phyloP scores from a whole-genome alignment of 2,113 vertebrate genomes.

The Aspiorhynchus laticeps region DNA sequence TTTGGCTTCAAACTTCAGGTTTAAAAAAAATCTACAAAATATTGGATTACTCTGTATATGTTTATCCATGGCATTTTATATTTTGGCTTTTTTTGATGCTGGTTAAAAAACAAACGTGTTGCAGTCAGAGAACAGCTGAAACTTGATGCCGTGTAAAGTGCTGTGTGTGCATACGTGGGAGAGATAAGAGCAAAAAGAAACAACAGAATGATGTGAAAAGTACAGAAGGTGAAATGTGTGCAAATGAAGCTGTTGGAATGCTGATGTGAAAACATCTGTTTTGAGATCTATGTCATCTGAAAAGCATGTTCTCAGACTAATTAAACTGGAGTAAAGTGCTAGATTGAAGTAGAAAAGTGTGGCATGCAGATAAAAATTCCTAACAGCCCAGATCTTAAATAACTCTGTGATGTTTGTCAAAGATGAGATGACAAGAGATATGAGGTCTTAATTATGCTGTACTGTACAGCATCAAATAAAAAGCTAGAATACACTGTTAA shows the following conservation, averaged over 20 bases:
- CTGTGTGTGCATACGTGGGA: not conserved
- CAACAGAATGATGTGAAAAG: slow-evolving; percentile 26
- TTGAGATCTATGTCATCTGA: slow-evolving; percentile 3
- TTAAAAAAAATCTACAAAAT: too few species aligned
- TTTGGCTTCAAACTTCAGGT: too few species aligned
- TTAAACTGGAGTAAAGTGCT: not conserved
- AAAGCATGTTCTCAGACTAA: slow-evolving; percentile 22
- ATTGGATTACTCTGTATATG: too few species aligned
- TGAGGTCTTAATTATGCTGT: not conserved
- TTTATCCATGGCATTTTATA: too few species aligned
- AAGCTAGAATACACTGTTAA: not conserved
- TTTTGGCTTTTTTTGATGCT: too few species aligned
- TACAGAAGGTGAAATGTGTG: not conserved
- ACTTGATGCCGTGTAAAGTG: slow-evolving; percentile 8
- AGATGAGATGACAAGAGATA: not conserved
- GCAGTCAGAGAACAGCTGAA: slow-evolving; percentile 27
- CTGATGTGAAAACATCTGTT: slow-evolving; percentile 34
- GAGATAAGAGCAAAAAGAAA: slow-evolving; percentile 22
- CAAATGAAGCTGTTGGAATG: slow-evolving; percentile 14
- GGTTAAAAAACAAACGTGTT: slow-evolving; percentile 33
- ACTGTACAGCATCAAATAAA: not conserved
- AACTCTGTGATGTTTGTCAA: slow-evolving; percentile 12
- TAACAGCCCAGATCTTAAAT: slow-evolving; percentile 4
- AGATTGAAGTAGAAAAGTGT: slow-evolving; percentile 9
- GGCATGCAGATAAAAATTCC: not conserved